These are phyloP conservation scores for Channa striata DNA, from an alignment of 2,797 vertebrate genomes.

Conservation along the genomic window DNA sequence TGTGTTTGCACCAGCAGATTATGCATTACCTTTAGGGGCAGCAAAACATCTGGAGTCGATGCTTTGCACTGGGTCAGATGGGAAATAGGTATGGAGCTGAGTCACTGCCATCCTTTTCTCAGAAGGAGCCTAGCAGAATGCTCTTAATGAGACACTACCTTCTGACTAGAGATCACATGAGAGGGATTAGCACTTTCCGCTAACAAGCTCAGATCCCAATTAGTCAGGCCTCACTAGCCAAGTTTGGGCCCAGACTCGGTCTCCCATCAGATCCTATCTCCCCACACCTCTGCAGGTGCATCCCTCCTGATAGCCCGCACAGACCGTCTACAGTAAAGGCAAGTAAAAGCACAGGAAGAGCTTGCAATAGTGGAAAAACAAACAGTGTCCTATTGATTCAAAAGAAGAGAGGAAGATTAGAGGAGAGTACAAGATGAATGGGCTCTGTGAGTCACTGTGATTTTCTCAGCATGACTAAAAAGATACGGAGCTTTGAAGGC, in stretches of 20 bases:
- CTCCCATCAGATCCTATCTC: conserved; percentile 71
- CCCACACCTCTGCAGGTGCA: conserved; percentile 67
- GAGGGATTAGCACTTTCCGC: conserved; percentile 82
- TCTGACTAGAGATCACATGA: conserved; percentile 86
- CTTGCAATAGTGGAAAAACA: conserved; percentile 66
- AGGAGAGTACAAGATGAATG: conserved; percentile 52
- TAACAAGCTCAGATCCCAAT: conserved; percentile 86
- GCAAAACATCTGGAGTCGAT: conserved; percentile 61
- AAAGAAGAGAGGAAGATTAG: conserved; percentile 57
- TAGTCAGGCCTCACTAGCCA: conserved; percentile 81
- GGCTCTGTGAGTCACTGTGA: conserved; percentile 33
- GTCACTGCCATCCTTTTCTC: conserved; percentile 74
- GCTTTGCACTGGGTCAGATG: conserved; percentile 54
- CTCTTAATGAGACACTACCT: conserved; percentile 83
- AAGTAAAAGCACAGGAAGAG: conserved; percentile 54
- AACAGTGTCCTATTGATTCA: conserved; percentile 56
- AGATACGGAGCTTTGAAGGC: conserved; percentile 19
- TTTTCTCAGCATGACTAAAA: conserved; percentile 44
- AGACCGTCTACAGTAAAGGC: conserved; percentile 31
- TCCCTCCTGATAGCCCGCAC: conserved; percentile 61
- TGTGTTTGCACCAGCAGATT: conserved; percentile 18
- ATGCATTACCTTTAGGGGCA: conserved; percentile 43
- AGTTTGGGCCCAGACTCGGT: conserved; percentile 50
- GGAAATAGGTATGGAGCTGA: conserved; percentile 60
- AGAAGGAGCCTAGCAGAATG: conserved; percentile 72